Conservation (phyloP, 2,113 vertebrate genomes). For the Chamaetylas fuelleborni region DNA sequence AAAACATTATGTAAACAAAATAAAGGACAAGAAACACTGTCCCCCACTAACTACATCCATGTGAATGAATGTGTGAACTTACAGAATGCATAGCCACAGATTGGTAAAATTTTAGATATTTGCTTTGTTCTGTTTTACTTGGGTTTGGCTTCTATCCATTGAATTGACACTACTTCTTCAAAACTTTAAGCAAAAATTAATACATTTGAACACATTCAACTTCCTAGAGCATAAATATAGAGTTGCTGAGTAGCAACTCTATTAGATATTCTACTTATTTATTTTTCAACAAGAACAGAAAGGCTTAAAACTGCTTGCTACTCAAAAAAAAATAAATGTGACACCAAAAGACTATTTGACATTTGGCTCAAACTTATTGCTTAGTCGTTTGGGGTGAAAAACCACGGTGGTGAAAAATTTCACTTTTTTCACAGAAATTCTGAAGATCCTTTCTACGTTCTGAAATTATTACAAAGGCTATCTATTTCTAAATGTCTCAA, state of each 20-base stretch:
- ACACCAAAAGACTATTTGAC: not conserved
- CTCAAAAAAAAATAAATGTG: not conserved
- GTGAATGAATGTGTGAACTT: not conserved
- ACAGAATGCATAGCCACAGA: fast-evolving
- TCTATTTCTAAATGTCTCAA: not conserved
- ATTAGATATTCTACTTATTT: not conserved
- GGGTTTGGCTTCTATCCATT: not conserved
- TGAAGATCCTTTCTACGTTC: not conserved
- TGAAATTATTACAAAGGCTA: not conserved
- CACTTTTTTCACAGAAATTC: not conserved
- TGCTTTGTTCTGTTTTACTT: not conserved
- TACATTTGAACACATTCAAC: not conserved
- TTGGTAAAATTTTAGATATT: not conserved
- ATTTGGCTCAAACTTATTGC: not conserved
- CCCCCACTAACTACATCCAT: no score
- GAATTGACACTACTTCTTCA: not conserved
- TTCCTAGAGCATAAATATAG: not conserved
- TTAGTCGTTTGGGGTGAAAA: not conserved
- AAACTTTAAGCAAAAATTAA: not conserved
- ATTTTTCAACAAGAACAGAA: not conserved
- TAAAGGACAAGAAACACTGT: not conserved
- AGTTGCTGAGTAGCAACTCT: not conserved
- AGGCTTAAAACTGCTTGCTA: not conserved
- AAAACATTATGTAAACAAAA: not conserved
- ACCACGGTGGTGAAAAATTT: not conserved